Percentiles rank a stretch among this genome's conserved stretches.
Conservation (phyloP, 2,888 invertebrate species). For the Oscheius sp. region DNA sequence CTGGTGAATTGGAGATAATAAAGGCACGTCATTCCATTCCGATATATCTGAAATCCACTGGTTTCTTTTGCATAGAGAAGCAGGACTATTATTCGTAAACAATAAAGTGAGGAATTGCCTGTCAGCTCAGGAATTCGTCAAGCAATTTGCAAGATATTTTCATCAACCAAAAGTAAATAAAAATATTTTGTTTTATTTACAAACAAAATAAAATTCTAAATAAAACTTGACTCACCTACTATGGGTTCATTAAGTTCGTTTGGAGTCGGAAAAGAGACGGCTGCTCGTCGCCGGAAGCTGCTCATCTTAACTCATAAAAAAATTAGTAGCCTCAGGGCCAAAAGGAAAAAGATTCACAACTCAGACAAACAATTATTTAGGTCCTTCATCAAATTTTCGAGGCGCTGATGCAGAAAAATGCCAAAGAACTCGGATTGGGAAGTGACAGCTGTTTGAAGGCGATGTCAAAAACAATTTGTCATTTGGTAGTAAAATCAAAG, state of each 20-base stretch:
- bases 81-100: too few species aligned
- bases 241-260: conserved; percentile 42
- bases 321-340: not conserved
- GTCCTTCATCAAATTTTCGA: not conserved
- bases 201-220: not conserved
- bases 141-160: not conserved
- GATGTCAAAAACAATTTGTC: not conserved
- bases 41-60: conserved; percentile 33
- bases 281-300: conserved; percentile 47
- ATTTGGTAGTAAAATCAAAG: not conserved
- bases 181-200: not conserved
- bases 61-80: too few species aligned
- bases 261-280: conserved; percentile 45
- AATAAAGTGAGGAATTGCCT: too few species aligned
- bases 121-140: not conserved
- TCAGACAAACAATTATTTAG: not conserved
- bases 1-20: conserved; percentile 57
- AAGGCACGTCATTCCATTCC: conserved; percentile 52
- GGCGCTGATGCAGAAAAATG: not conserved
- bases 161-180: not conserved
- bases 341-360: not conserved
- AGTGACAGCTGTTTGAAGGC: not conserved
- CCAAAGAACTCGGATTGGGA: not conserved
- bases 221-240: conserved; percentile 32
- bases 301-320: conserved; percentile 36